These are phyloP conservation scores for Liasis olivaceus DNA, from an alignment of 2,797 vertebrate species.

Conservation along the genomic window DNA sequence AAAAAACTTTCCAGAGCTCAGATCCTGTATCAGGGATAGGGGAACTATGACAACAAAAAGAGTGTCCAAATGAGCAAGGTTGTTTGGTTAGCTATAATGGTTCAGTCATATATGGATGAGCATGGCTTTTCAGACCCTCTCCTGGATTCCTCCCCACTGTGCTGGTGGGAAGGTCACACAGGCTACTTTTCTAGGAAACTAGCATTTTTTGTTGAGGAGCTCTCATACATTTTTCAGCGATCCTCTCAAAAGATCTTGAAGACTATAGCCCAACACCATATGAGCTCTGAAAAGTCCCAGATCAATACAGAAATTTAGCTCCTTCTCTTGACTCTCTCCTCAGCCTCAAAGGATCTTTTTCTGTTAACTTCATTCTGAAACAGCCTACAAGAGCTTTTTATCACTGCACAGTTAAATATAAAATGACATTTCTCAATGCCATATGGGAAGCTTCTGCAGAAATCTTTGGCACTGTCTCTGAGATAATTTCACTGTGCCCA, in stretches of 20 bases:
- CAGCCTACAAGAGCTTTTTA: conserved; percentile 34
- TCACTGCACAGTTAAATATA: conserved; percentile 47
- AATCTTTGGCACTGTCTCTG: conserved; percentile 40
- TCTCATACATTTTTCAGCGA: background rate
- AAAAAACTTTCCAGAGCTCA: background rate
- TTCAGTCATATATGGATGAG: background rate
- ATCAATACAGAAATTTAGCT: background rate
- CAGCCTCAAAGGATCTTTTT: conserved; percentile 31
- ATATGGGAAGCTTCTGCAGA: conserved; percentile 48
- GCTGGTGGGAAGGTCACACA: rapidly evolving
- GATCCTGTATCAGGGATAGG: background rate
- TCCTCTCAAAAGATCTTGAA: background rate
- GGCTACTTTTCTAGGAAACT: background rate
- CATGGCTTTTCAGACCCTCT: background rate
- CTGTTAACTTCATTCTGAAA: conserved; percentile 15
- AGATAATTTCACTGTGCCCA: conserved; percentile 45
- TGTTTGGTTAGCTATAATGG: background rate
- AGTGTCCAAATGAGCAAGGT: background rate
- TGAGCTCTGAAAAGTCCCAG: background rate
- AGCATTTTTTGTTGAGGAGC: background rate
- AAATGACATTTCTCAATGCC: conserved; percentile 47
- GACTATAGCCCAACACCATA: background rate
- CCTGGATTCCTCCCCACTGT: background rate
- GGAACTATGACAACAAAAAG: background rate
- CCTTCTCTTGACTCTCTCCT: background rate